Conservation (phyloP, 2,888 invertebrate species). For the Chironomus tentans region DNA sequence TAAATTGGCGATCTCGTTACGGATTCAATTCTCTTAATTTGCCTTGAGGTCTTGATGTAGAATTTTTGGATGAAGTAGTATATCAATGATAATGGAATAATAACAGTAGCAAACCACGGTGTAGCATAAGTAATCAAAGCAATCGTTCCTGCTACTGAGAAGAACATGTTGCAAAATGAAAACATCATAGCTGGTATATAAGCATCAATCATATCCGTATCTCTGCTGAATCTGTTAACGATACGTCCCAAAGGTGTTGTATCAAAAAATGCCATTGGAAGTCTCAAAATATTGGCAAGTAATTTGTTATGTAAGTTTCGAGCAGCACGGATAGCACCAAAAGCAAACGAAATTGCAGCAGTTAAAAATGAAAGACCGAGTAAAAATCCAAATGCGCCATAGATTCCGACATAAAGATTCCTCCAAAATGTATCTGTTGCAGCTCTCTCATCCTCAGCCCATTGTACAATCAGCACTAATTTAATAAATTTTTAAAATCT, state of each 20-base stretch:
- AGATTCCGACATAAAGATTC: conserved; percentile 38
- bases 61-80: conserved; percentile 41
- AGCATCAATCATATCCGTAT: conserved; percentile 49
- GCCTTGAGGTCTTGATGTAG: conserved; percentile 47
- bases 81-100: conserved; percentile 35
- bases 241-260: conserved; percentile 52
- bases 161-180: neutral
- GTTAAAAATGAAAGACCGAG: neutral
- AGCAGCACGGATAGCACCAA: conserved; percentile 46
- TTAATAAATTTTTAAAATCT: neutral
- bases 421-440: conserved; percentile 44
- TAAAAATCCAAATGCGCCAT: conserved; percentile 38
- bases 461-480: conserved; percentile 63
- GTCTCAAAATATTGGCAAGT: conserved; percentile 44
- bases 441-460: conserved; percentile 62
- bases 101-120: conserved; percentile 35
- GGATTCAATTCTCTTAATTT: conserved; percentile 47
- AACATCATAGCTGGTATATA: conserved; percentile 39
- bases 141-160: conserved; percentile 30
- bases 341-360: conserved; percentile 44
- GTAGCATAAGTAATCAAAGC: conserved; percentile 32
- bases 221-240: conserved; percentile 52
- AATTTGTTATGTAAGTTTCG: conserved; percentile 40
- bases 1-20: conserved; percentile 48
- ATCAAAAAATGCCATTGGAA: conserved; percentile 51